Base-by-base conservation (phyloP, 1,140 invertebrate species). In the Neodiprion pinetum region DNA sequence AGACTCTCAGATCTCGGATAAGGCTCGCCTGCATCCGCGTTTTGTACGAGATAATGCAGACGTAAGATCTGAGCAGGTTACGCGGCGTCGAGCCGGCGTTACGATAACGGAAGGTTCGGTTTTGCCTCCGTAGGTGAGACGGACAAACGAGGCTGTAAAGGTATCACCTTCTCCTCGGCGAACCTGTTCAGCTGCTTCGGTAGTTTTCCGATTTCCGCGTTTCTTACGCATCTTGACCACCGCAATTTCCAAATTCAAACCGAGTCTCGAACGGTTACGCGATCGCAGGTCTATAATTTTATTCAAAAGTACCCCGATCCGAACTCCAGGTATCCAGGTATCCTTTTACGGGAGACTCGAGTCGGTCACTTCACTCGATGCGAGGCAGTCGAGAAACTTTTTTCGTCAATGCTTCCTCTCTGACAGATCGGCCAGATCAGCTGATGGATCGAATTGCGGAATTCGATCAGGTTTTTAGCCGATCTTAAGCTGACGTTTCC, bases 81-180 rank as follows among this genome's bases (percentile, higher is more conserved):
- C 53, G 11, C 9, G 53, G 53, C 0, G n/a, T 61, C 11, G 28
- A 40, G 28, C 28, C 28, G 53, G 8, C n/a, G 53, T 61, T 61
- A 61, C 53, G 53, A 61, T 61, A 61, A 61, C 53, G 53, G 53
- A 61, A 61, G 53, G 53, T 61, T 40, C 53, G n/a, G 53, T 61
- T 61, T 61, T 61, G 53, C 53, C 53, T 61, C 5, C 9, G 53
- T 5, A 40, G 28, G 28, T 40, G 28, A 17, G 10, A 53, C 10
- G 10, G 50, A 53, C 50, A 53, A 53, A 53, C 50, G 50, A 53
- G 53, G n/a, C 28, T 5, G n/a, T 12, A 17, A 14, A 61, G 53
- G 53, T 8, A 17, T 61, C 9, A 61, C 53, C 53, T 61, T 61
- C n/a, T 61, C 53, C 53, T 61, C 28, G 1, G 28, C 28, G 28